These are phyloP conservation scores for Neoaliturus tenellus DNA, from an alignment of 2,888 invertebrate species.

Conservation along the genomic window DNA sequence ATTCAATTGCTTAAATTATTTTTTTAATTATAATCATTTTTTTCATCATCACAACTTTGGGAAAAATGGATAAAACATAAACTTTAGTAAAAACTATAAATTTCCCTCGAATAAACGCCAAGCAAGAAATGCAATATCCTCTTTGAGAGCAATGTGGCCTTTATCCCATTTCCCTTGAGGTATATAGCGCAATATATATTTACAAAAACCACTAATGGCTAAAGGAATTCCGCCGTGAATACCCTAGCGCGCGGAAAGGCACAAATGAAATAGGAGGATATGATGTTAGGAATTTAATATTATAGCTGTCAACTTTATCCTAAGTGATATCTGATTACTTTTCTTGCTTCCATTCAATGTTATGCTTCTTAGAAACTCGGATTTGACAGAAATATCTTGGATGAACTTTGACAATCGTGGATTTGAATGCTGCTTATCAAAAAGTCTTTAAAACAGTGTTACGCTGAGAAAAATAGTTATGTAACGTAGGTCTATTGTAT, in stretches of 20 bases:
- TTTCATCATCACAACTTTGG: too few relatives aligned
- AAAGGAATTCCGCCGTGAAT: constrained; percentile 14
- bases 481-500: too few relatives aligned
- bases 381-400: constrained; percentile 5
- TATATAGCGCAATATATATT: constrained; percentile 14
- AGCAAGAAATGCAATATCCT: background rate
- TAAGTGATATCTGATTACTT: constrained; percentile 39
- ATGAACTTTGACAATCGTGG: background rate
- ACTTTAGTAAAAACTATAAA: too few relatives aligned
- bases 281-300: constrained; percentile 42
- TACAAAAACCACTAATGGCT: constrained; percentile 26
- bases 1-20: too few relatives aligned
- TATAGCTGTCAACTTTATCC: constrained; percentile 22
- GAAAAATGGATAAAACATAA: too few relatives aligned
- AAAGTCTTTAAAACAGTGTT: too few relatives aligned
- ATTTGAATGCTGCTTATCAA: too few relatives aligned
- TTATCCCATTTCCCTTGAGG: background rate
- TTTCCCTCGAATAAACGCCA: too few relatives aligned
- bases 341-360: constrained; percentile 30
- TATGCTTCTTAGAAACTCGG: background rate
- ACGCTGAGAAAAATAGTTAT: too few relatives aligned
- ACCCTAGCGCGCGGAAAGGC: constrained; percentile 1
- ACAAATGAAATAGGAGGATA: constrained; percentile 29
- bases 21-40: too few relatives aligned
- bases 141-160: background rate